Evolutionary conservation across 1,140 invertebrate species (phyloP).

Genomic region (Gryon sp.): DNA sequence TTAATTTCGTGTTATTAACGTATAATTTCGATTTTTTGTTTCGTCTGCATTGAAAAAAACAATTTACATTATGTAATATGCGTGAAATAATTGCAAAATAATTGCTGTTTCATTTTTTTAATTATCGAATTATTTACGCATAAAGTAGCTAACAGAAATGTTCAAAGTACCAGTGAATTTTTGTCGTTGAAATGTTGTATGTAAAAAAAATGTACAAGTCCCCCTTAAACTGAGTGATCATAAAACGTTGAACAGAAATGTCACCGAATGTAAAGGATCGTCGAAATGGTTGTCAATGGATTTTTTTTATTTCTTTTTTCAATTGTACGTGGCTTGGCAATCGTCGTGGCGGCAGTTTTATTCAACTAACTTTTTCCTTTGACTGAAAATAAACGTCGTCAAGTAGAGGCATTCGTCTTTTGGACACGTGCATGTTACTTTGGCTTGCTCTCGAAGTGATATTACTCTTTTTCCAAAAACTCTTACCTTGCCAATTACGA

Average conservation of each 20-base stretch:
- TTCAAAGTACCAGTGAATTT: no score
- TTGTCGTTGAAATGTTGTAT: slow-evolving; percentile 25
- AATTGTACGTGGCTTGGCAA: slow-evolving; percentile 50
- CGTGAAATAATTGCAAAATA: no score
- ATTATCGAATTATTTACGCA: no score
- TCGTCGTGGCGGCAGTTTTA: slow-evolving; percentile 55
- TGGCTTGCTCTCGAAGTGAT: slow-evolving; percentile 35
- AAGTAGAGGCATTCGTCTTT: slow-evolving; percentile 55
- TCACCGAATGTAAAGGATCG: slow-evolving; percentile 16
- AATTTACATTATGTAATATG: no score
- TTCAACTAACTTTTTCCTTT: slow-evolving; percentile 45
- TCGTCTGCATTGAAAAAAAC: no score
- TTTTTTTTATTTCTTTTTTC: slow-evolving; percentile 39
- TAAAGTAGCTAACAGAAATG: no score
- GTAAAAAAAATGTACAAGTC: neutral
- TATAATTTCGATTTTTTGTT: no score
- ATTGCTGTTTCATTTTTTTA: no score
- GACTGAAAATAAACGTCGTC: slow-evolving; percentile 35
- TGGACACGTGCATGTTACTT: slow-evolving; percentile 57
- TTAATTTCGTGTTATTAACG: no score
- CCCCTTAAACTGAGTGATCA: neutral
- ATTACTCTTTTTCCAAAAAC: slow-evolving; percentile 54
- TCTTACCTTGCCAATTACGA: slow-evolving; percentile 52
- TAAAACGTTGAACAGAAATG: slow-evolving; percentile 14
- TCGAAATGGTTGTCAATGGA: slow-evolving; percentile 32